Conservation (phyloP, 2,113 vertebrate species). For the Leucopternis melanops region DNA sequence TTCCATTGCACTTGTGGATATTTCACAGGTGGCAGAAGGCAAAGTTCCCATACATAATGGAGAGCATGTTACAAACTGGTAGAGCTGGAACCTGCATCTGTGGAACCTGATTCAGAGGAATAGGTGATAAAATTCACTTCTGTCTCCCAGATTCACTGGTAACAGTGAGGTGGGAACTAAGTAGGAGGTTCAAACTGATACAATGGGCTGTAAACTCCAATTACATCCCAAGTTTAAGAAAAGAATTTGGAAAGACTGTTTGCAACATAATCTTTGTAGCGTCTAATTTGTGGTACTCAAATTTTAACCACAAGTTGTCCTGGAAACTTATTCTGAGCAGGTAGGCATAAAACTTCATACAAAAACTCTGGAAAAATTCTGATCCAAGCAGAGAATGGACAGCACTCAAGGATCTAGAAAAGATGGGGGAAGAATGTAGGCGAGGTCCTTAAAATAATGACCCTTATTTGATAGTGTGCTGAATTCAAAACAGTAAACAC, state of each 20-base stretch:
- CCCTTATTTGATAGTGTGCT: background rate
- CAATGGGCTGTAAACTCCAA: background rate
- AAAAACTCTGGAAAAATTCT: background rate
- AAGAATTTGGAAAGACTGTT: background rate
- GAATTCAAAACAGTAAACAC: background rate
- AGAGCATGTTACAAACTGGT: background rate
- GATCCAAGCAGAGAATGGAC: background rate
- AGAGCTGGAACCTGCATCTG: background rate
- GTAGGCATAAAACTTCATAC: background rate
- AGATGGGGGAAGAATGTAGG: background rate
- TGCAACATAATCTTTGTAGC: background rate
- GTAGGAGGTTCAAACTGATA: background rate
- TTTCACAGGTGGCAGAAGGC: background rate
- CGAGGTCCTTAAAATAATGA: background rate
- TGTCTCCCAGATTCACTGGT: background rate
- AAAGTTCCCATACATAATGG: background rate
- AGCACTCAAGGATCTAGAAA: background rate
- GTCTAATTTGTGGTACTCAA: background rate
- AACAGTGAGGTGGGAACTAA: background rate
- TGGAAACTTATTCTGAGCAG: background rate
- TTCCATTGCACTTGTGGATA: background rate
- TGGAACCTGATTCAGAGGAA: background rate
- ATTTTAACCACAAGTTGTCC: background rate
- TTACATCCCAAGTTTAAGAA: background rate
- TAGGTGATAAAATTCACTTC: background rate